Conservation (phyloP, 1,140 invertebrate species). For the Penaeus vannamei region DNA sequence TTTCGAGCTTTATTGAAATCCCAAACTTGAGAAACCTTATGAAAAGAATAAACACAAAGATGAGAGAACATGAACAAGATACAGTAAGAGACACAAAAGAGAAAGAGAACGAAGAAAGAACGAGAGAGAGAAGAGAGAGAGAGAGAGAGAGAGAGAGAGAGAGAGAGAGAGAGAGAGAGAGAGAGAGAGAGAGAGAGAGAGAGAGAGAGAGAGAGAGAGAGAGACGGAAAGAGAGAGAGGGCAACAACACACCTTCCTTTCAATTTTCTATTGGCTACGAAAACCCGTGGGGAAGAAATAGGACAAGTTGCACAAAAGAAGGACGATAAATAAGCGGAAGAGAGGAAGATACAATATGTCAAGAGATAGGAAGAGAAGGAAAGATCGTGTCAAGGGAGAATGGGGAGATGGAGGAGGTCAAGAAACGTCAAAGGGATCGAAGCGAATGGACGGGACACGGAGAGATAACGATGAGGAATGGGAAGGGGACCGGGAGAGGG, state of each 20-base stretch:
- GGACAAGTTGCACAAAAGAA: background rate
- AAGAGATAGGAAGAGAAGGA: slow-evolving; percentile 11
- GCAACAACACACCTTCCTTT: background rate
- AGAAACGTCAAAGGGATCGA: slow-evolving; percentile 9
- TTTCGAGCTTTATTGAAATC: no score
- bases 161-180: background rate
- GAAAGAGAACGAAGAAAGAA: background rate
- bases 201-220: background rate
- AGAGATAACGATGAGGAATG: background rate
- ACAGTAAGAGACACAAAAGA: no score
- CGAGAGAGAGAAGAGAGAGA: no score
- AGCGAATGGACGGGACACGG: background rate
- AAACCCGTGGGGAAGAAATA: background rate
- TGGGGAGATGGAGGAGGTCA: background rate
- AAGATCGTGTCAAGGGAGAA: background rate
- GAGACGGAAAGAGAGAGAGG: background rate
- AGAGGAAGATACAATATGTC: background rate
- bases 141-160: no score
- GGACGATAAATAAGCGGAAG: background rate
- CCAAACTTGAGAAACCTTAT: no score
- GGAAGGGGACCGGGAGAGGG: background rate
- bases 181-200: background rate
- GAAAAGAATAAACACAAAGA: no score
- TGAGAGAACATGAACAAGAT: no score
- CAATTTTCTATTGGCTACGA: no score